Evolutionary conservation across 92 coral and sea anemone species (phyloP).

Genomic region (Zoanthus gigantus): DNA sequence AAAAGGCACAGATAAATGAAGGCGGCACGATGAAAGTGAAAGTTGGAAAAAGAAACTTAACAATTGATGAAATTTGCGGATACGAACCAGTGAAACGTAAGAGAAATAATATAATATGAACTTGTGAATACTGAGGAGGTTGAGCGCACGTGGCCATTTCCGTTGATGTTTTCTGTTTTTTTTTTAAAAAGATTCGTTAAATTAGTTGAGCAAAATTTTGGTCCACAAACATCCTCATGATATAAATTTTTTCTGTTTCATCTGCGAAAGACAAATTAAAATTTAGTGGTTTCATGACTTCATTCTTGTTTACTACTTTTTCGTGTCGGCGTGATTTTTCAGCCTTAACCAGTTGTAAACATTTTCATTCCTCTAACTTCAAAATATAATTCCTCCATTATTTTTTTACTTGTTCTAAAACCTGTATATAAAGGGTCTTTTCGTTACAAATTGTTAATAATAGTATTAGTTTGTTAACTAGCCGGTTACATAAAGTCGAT

Average conservation of each 20-base stretch:
- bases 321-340: too few relatives aligned
- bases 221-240: background rate
- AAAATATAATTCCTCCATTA: too few relatives aligned
- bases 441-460: too few relatives aligned
- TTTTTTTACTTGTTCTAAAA: too few relatives aligned
- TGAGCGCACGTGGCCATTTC: background rate
- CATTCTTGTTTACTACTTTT: too few relatives aligned
- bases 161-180: background rate
- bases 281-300: background rate
- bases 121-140: background rate
- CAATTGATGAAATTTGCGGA: slow-evolving; percentile 19
- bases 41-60: background rate
- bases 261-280: background rate
- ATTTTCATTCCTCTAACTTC: too few relatives aligned
- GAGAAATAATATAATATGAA: background rate
- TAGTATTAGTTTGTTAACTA: too few relatives aligned
- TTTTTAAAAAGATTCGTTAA: background rate
- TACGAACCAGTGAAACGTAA: slow-evolving; percentile 11
- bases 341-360: too few relatives aligned
- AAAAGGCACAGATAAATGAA: background rate
- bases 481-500: too few relatives aligned
- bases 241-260: background rate
- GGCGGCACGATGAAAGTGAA: slow-evolving; percentile 14
- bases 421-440: too few relatives aligned
- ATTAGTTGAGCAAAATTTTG: background rate